Evolutionary conservation across 2,113 vertebrate species (phyloP).

Genomic region (Leptobrachium ailaonicum): DNA sequence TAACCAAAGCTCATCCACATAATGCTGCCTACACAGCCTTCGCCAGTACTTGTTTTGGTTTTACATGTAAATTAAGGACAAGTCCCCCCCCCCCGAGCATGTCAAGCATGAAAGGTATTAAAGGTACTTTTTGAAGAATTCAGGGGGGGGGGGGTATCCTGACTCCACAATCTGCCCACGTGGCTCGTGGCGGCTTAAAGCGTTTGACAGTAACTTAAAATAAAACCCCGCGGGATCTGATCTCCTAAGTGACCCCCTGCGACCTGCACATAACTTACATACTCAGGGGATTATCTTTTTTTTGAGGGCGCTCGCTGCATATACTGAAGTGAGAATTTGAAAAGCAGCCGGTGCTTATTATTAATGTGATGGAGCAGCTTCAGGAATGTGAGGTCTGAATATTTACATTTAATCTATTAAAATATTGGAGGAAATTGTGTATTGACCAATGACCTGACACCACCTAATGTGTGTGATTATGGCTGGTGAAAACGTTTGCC

Average conservation of each 20-base stretch:
- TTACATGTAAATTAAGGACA: too few relatives aligned
- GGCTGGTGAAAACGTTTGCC: too few relatives aligned
- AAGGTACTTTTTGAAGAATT: constrained; percentile 10
- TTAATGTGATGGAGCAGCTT: background rate
- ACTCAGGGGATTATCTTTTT: constrained; percentile 13
- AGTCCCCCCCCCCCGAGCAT: background rate
- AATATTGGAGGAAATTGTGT: background rate
- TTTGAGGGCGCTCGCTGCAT: background rate
- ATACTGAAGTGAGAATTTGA: background rate
- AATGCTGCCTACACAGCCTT: too few relatives aligned
- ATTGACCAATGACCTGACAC: too few relatives aligned
- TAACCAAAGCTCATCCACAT: too few relatives aligned
- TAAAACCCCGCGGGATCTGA: background rate
- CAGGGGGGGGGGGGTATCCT: background rate
- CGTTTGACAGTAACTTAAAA: constrained; percentile 3
- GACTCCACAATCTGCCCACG: background rate
- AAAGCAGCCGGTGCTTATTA: background rate
- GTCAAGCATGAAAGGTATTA: constrained; percentile 29
- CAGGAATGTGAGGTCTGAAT: background rate
- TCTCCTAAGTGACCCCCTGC: constrained; percentile 6
- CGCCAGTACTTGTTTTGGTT: too few relatives aligned
- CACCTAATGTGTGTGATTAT: too few relatives aligned
- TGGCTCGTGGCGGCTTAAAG: background rate
- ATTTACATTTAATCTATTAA: background rate
- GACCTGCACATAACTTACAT: constrained; percentile 18